Conservation (phyloP, 2,113 vertebrate genomes). For the Motacilla alba region DNA sequence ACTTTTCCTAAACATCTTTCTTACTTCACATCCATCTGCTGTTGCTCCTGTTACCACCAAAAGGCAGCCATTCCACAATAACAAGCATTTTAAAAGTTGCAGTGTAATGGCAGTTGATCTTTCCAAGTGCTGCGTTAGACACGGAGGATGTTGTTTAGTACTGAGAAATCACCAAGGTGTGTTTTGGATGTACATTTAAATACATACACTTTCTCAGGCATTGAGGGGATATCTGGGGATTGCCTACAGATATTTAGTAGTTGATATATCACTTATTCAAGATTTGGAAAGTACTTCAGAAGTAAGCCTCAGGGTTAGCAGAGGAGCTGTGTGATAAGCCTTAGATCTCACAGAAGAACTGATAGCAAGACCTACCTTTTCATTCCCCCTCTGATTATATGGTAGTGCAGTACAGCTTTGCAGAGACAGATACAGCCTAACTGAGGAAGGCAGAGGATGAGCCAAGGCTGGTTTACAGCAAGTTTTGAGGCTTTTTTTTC, state of each 20-base stretch:
- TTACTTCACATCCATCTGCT: background rate
- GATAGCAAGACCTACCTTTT: slow-evolving; percentile 25
- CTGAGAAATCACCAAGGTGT: background rate
- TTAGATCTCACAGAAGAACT: slow-evolving; percentile 27
- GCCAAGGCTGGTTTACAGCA: background rate
- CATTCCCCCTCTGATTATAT: background rate
- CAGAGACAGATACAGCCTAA: background rate
- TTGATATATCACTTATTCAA: slow-evolving; percentile 37
- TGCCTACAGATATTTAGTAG: slow-evolving; percentile 46
- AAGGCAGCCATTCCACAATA: background rate
- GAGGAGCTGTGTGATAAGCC: slow-evolving; percentile 29
- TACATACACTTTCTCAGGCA: background rate
- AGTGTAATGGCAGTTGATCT: background rate
- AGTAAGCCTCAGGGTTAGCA: slow-evolving; percentile 47
- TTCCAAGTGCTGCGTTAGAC: background rate
- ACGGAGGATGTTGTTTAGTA: background rate
- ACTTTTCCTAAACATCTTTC: background rate
- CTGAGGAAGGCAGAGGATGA: background rate
- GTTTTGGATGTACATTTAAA: slow-evolving; percentile 18
- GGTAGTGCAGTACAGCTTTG: background rate
- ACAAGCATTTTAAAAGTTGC: background rate
- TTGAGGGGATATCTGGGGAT: background rate
- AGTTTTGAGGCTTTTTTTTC: background rate
- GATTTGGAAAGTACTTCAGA: slow-evolving; percentile 22
- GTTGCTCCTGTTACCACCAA: background rate